phyloP scores from a whole-genome alignment of 1,140 invertebrate species.

The Drosophila parvula region DNA sequence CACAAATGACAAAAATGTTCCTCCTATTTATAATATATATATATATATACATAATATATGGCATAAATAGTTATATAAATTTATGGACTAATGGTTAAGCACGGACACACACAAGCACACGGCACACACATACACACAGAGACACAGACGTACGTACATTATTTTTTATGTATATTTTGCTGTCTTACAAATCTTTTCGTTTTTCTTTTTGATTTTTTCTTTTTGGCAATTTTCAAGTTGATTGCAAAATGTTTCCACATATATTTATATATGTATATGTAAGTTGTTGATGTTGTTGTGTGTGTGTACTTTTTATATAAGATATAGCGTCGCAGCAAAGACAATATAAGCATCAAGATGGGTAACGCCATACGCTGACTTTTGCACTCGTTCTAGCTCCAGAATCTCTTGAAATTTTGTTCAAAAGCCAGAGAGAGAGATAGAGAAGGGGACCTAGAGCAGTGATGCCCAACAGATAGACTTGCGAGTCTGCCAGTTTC shows the following conservation, averaged over 20 bases:
- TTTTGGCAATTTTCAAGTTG: constrained; percentile 63
- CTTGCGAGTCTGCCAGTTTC: too few relatives aligned
- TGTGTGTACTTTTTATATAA: neutral
- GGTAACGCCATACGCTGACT: too few relatives aligned
- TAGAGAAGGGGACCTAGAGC: neutral
- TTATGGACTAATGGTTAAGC: constrained; percentile 35
- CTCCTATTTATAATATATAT: constrained; percentile 25
- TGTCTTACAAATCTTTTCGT: constrained; percentile 32
- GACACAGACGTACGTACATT: constrained; percentile 17
- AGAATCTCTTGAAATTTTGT: too few relatives aligned
- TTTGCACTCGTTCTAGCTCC: too few relatives aligned
- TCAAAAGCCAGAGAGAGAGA: neutral
- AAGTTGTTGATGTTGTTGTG: constrained; percentile 3
- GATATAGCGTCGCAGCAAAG: too few relatives aligned
- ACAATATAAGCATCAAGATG: too few relatives aligned
- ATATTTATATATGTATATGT: neutral
- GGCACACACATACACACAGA: constrained; percentile 12
- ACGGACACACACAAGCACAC: constrained; percentile 30
- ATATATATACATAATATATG: constrained; percentile 43
- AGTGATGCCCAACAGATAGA: too few relatives aligned
- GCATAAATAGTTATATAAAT: constrained; percentile 47
- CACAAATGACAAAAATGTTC: constrained; percentile 43
- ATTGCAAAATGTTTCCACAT: constrained; percentile 54
- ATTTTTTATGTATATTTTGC: constrained; percentile 2
- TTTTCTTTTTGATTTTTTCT: neutral